Conservation (phyloP, 2,888 invertebrate genomes). For the Syrista parreyssii region DNA sequence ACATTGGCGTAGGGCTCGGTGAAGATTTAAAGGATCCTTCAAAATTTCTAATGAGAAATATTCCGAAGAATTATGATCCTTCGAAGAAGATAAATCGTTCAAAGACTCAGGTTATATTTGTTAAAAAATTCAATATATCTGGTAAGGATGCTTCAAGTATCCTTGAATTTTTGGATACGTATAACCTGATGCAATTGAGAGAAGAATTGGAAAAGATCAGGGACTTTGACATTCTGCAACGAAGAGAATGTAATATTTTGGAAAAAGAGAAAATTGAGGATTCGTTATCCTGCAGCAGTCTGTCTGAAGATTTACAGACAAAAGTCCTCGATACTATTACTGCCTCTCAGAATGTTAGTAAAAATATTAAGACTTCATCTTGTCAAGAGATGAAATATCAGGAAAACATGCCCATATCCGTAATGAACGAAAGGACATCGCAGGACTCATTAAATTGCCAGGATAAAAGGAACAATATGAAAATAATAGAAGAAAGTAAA, state of each 20-base stretch:
- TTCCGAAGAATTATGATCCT: not conserved
- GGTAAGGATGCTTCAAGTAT: not conserved
- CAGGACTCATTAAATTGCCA: not conserved
- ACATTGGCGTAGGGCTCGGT: not conserved
- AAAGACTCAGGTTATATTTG: not conserved
- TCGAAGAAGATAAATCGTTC: not conserved
- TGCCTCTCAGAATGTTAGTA: conserved; percentile 14
- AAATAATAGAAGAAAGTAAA: not conserved
- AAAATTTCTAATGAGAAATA: not conserved
- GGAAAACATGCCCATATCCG: not conserved
- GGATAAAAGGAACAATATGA: not conserved
- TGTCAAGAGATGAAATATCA: not conserved
- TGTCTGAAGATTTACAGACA: not conserved
- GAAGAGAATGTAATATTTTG: not conserved
- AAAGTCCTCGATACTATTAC: conserved; percentile 1
- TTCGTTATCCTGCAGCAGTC: not conserved
- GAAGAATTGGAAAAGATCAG: conserved; percentile 9
- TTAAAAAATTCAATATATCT: not conserved
- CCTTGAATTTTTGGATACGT: conserved; percentile 11
- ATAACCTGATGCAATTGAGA: not conserved
- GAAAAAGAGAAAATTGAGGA: not conserved
- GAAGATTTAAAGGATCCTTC: conserved; percentile 1
- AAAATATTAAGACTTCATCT: not conserved
- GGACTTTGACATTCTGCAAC: not conserved
- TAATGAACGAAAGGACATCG: not conserved